Conservation (phyloP, 1,140 invertebrate species). For the Drosophila mojavensis region DNA sequence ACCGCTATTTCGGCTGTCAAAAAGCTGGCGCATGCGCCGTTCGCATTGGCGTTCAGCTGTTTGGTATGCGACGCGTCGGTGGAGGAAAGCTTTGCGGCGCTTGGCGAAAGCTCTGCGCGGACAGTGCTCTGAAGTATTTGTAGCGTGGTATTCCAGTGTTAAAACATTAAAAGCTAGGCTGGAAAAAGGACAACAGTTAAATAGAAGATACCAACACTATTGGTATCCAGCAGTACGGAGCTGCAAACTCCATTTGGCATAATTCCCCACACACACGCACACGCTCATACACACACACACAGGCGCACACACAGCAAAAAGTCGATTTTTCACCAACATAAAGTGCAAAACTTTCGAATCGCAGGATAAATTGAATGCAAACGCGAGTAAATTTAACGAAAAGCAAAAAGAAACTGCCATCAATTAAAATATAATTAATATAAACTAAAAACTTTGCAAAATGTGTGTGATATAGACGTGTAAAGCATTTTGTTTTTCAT, state of each 20-base stretch:
- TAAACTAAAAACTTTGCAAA: constrained; percentile 11
- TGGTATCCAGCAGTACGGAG: constrained; percentile 67
- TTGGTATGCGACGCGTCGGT: constrained; percentile 26
- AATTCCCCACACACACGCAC: constrained; percentile 56
- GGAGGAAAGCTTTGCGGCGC: constrained; percentile 33
- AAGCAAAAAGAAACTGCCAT: constrained; percentile 5
- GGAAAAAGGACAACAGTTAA: constrained; percentile 74
- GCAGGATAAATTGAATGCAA: constrained; percentile 47
- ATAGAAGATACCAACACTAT: constrained; percentile 79
- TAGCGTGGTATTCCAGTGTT: constrained; percentile 65
- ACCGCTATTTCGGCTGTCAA: constrained; percentile 16
- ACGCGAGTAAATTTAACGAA: constrained; percentile 32
- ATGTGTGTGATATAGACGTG: constrained; percentile 37
- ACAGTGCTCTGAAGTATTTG: constrained; percentile 25
- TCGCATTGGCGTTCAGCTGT: constrained; percentile 44
- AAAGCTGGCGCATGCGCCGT: constrained; percentile 38
- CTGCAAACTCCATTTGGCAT: constrained; percentile 73
- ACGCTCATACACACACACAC: constrained; percentile 32
- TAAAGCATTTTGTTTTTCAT: constrained; percentile 2
- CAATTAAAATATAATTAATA: background rate
- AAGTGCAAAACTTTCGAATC: constrained; percentile 72
- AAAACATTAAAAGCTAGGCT: constrained; percentile 76
- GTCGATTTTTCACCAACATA: constrained; percentile 77
- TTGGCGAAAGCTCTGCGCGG: constrained; percentile 48
- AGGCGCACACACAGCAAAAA: constrained; percentile 53